Percentiles rank a stretch among this genome's conserved stretches.
Evolutionary conservation across 2,888 invertebrate species (phyloP).

Genomic region (Lepidochrysops patricia): DNA sequence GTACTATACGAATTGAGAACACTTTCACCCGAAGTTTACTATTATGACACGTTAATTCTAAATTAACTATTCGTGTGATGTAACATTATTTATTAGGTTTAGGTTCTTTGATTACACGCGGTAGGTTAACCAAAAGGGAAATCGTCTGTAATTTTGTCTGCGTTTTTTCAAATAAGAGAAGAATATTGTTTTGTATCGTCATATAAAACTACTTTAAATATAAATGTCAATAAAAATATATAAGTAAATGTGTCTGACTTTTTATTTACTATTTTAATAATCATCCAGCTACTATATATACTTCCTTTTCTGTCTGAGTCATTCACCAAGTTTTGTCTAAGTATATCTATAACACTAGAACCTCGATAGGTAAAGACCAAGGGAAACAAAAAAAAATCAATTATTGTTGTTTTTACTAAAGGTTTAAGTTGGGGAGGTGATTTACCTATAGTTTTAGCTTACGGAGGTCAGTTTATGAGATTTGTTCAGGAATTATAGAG

Average conservation of each 20-base stretch:
- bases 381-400: not conserved
- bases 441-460: too few relatives aligned
- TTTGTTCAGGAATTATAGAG: too few relatives aligned
- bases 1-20: slow-evolving; percentile 13
- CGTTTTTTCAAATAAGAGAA: slow-evolving; percentile 23
- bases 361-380: too few relatives aligned
- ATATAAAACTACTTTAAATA: slow-evolving; percentile 48
- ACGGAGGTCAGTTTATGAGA: too few relatives aligned
- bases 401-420: too few relatives aligned
- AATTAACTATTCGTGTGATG: slow-evolving; percentile 26
- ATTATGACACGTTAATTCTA: slow-evolving; percentile 20
- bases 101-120: slow-evolving; percentile 15
- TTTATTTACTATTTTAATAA: not conserved
- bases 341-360: too few relatives aligned
- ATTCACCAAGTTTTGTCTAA: too few relatives aligned
- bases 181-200: slow-evolving; percentile 43
- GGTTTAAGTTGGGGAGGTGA: too few relatives aligned
- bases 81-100: slow-evolving; percentile 21
- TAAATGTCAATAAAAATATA: slow-evolving; percentile 54
- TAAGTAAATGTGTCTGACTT: not conserved
- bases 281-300: too few relatives aligned
- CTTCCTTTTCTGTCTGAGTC: too few relatives aligned
- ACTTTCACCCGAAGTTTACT: slow-evolving; percentile 25
- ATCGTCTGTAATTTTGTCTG: slow-evolving; percentile 18
- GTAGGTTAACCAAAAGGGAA: slow-evolving; percentile 17